Evolutionary conservation across 2,113 vertebrate genomes (phyloP).

Genomic region (Neolamprologus sp.): DNA sequence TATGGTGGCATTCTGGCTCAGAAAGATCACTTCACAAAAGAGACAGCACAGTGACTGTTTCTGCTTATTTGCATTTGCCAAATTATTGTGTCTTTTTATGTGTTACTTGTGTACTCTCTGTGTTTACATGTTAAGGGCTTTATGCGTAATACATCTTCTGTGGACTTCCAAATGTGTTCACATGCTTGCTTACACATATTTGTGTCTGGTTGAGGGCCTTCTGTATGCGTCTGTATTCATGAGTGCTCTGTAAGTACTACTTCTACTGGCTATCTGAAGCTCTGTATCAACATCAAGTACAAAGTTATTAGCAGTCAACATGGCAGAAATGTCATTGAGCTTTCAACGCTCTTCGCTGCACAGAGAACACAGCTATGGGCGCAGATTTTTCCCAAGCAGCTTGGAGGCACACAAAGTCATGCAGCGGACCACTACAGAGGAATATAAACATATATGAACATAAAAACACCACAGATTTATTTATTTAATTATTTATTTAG

Average conservation of each 20-base stretch:
- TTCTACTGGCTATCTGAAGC: not conserved
- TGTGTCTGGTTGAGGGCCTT: not conserved
- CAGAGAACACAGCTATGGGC: not conserved
- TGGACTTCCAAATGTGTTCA: not conserved
- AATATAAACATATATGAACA: not conserved
- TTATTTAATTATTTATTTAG: not conserved
- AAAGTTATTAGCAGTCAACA: slow-evolving; percentile 6
- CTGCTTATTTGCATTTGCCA: not conserved
- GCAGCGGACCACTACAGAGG: not conserved
- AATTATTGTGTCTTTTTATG: not conserved
- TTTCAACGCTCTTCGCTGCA: not conserved
- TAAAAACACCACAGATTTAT: not conserved
- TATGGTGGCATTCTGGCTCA: not conserved
- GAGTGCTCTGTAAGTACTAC: not conserved
- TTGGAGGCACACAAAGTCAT: not conserved
- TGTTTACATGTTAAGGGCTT: not conserved
- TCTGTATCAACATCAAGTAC: not conserved
- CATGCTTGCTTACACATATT: not conserved
- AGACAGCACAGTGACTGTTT: not conserved
- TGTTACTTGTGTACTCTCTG: not conserved
- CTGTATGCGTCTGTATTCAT: too few species aligned
- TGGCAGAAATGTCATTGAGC: slow-evolving; percentile 21
- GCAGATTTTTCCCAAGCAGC: not conserved
- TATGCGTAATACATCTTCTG: not conserved
- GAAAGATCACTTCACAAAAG: not conserved